A percentile compares a stretch with the other conserved stretches of the same genome.
phyloP scores from a whole-genome alignment of 2,888 invertebrate genomes.

The Ennomos fuscantarius region DNA sequence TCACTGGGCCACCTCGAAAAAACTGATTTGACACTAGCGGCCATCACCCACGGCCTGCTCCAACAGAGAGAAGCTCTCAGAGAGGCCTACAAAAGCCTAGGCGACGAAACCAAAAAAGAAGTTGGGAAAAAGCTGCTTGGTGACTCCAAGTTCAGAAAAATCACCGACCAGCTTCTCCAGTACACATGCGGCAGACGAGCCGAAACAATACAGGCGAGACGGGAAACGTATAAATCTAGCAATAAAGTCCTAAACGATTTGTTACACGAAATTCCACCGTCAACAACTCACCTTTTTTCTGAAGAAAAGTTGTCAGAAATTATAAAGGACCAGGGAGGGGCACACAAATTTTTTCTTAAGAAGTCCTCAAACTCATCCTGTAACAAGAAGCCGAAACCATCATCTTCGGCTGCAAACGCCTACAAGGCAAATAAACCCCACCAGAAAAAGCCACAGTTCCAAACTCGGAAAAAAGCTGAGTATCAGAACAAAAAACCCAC shows the following conservation, averaged over 20 bases:
- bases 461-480: not conserved
- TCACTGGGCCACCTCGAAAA: not conserved
- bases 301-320: not conserved
- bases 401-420: too few species aligned
- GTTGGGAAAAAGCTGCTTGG: too few species aligned
- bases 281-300: not conserved
- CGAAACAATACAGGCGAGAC: not conserved
- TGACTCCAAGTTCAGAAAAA: too few species aligned
- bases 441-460: too few species aligned
- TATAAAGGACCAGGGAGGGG: not conserved
- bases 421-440: too few species aligned
- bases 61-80: not conserved
- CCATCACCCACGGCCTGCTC: not conserved
- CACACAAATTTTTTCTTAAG: not conserved
- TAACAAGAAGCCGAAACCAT: too few species aligned
- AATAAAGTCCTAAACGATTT: too few species aligned
- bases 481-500: not conserved
- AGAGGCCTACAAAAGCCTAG: not conserved
- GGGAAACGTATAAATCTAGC: not conserved
- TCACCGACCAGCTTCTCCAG: not conserved
- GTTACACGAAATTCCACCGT: slow-evolving; percentile 3
- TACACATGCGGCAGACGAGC: slow-evolving; percentile 8
- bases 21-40: not conserved
- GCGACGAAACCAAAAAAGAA: not conserved
- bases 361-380: too few species aligned